Percentiles rank a stretch among this genome's conserved stretches.
Conservation (phyloP, 1,140 invertebrate genomes). For the Caenorhabditis remanei region DNA sequence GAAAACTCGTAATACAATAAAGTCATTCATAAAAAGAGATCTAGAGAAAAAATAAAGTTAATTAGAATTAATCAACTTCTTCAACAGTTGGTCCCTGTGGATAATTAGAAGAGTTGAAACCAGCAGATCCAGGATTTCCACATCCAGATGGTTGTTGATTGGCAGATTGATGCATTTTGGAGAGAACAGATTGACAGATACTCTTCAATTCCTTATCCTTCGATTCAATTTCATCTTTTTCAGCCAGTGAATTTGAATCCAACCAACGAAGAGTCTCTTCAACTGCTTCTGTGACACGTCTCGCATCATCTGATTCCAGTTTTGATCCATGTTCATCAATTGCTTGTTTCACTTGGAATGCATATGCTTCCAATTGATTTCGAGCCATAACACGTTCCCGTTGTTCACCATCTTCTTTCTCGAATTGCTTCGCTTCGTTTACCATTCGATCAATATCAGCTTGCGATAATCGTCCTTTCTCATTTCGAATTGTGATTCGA, state of each 20-base stretch:
- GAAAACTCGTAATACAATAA: background rate
- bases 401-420: conserved; percentile 79
- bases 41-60: background rate
- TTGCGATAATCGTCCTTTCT: conserved; percentile 79
- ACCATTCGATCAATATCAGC: conserved; percentile 80
- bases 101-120: conserved; percentile 54
- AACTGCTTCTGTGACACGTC: conserved; percentile 49
- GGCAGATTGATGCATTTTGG: conserved; percentile 73
- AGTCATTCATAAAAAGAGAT: background rate
- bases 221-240: conserved; percentile 79
- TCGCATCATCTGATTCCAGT: conserved; percentile 55
- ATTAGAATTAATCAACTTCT: conserved; percentile 75
- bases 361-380: conserved; percentile 72
- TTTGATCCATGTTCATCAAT: conserved; percentile 64
- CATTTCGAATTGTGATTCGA: conserved; percentile 80
- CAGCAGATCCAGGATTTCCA: conserved; percentile 20
- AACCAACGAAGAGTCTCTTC: conserved; percentile 79
- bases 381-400: conserved; percentile 74
- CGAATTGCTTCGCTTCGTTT: conserved; percentile 81
- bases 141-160: conserved; percentile 36
- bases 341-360: conserved; percentile 68
- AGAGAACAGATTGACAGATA: conserved; percentile 83
- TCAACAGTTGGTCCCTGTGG: conserved; percentile 71
- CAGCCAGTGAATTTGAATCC: conserved; percentile 80
- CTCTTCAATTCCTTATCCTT: conserved; percentile 79